phyloP scores from a whole-genome alignment of 2,113 vertebrate genomes.

The Cyanoliseus patagonus region DNA sequence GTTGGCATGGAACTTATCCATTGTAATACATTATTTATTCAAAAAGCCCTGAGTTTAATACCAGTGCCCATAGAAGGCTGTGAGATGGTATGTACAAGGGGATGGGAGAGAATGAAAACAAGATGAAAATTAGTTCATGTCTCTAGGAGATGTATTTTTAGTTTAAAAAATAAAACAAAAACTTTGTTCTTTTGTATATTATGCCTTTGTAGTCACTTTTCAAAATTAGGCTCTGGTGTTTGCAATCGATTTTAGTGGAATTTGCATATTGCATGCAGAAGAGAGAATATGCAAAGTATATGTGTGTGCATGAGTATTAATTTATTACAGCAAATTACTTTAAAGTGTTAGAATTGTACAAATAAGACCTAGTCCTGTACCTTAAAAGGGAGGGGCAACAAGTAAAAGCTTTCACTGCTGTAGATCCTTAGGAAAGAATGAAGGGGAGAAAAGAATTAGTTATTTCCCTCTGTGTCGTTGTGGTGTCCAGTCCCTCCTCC shows the following conservation, averaged over 20 bases:
- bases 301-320: neutral
- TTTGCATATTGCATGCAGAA: neutral
- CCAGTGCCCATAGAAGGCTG: neutral
- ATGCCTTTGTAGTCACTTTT: neutral
- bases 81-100: neutral
- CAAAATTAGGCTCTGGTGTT: neutral
- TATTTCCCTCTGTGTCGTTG: fast-evolving
- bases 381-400: neutral
- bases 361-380: neutral
- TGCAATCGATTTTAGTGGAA: neutral
- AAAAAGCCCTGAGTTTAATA: neutral
- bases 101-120: neutral
- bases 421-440: neutral
- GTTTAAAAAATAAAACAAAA: neutral
- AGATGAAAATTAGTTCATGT: neutral
- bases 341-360: neutral
- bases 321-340: neutral
- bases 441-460: fast-evolving
- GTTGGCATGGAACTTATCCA: neutral
- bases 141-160: neutral
- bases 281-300: neutral
- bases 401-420: neutral
- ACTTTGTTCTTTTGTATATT: neutral
- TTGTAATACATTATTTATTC: neutral
- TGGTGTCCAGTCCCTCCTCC: neutral